phyloP scores from a whole-genome alignment of 2,888 invertebrate species.

The Pammene fasciana region DNA sequence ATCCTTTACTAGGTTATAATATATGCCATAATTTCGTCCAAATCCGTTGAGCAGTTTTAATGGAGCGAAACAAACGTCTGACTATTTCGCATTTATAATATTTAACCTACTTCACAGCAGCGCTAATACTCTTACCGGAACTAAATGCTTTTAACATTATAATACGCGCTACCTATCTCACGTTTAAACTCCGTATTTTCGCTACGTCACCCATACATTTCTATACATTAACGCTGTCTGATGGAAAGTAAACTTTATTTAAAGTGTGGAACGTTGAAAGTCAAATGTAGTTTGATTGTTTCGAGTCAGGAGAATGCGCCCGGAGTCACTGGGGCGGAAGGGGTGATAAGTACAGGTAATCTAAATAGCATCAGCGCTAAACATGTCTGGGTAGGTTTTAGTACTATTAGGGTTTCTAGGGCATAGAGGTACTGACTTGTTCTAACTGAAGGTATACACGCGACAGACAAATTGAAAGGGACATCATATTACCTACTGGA shows the following conservation, averaged over 20 bases:
- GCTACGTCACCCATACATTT: slow-evolving; percentile 60
- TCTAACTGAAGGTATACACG: too few relatives aligned
- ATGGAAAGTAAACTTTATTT: slow-evolving; percentile 52
- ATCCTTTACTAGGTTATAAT: too few relatives aligned
- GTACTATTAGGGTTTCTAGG: background rate
- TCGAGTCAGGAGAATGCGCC: slow-evolving; percentile 58
- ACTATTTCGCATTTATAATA: background rate
- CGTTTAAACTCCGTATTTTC: slow-evolving; percentile 39
- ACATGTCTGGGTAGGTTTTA: slow-evolving; percentile 53
- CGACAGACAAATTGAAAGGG: too few relatives aligned
- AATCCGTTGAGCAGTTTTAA: too few relatives aligned
- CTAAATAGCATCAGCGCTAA: slow-evolving; percentile 74
- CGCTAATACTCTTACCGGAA: slow-evolving; percentile 20
- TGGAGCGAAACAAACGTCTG: too few relatives aligned
- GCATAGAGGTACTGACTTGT: background rate
- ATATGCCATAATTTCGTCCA: too few relatives aligned
- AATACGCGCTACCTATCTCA: slow-evolving; percentile 29
- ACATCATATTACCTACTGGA: too few relatives aligned
- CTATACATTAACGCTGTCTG: slow-evolving; percentile 64
- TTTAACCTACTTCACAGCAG: background rate
- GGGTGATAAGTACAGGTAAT: slow-evolving; percentile 77
- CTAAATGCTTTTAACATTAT: slow-evolving; percentile 37
- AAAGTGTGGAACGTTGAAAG: slow-evolving; percentile 57
- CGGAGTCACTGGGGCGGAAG: slow-evolving; percentile 69
- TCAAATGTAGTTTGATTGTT: slow-evolving; percentile 51